Evolutionary conservation across 2,888 invertebrate species (phyloP).

Genomic region (Tachystola acroxantha): DNA sequence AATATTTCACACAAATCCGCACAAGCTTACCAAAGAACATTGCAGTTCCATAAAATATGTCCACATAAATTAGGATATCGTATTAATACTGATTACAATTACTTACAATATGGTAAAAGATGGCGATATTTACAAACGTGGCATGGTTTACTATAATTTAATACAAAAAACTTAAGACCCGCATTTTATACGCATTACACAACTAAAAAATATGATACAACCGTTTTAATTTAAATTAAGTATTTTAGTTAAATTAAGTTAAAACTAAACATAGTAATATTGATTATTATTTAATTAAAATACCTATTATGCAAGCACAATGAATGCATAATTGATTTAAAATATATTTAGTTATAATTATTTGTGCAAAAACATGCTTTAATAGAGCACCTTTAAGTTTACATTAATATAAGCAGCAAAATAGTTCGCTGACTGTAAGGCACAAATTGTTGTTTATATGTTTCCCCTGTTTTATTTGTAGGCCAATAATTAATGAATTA

Average conservation of each 20-base stretch:
- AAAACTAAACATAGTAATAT: too few relatives aligned
- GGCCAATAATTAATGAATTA: too few relatives aligned
- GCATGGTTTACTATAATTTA: slow-evolving; percentile 56
- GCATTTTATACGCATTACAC: slow-evolving; percentile 53
- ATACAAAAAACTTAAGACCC: slow-evolving; percentile 57
- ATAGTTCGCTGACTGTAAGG: too few relatives aligned
- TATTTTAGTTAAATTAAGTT: too few relatives aligned
- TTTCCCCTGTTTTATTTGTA: too few relatives aligned
- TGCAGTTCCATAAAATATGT: slow-evolving; percentile 17
- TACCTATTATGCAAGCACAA: slow-evolving; percentile 13
- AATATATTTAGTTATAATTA: slow-evolving; percentile 18
- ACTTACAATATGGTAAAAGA: slow-evolving; percentile 61
- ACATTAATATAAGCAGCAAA: too few relatives aligned
- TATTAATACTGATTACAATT: slow-evolving; percentile 74
- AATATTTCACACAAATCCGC: too few relatives aligned
- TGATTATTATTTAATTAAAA: too few relatives aligned
- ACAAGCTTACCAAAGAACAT: slow-evolving; percentile 29
- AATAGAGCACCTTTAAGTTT: slow-evolving; percentile 34
- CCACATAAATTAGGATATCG: slow-evolving; percentile 63
- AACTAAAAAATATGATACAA: slow-evolving; percentile 24
- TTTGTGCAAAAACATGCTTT: slow-evolving; percentile 23
- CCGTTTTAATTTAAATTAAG: slow-evolving; percentile 15
- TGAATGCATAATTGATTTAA: slow-evolving; percentile 11
- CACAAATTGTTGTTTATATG: too few relatives aligned
- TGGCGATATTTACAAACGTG: slow-evolving; percentile 65